Evolutionary conservation across 1,140 invertebrate species (phyloP).

Genomic region (Atta texana): DNA sequence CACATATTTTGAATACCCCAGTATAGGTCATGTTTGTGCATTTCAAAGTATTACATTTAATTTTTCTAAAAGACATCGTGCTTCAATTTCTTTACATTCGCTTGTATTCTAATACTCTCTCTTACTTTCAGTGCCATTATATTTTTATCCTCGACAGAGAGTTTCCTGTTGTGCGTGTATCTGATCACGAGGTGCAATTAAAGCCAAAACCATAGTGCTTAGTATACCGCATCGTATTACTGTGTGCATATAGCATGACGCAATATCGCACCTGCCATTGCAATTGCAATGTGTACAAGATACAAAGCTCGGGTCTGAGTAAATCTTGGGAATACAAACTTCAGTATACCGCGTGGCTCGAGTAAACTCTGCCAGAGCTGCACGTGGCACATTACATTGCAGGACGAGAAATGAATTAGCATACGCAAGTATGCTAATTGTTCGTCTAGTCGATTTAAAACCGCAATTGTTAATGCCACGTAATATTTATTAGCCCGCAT

Average conservation of each 20-base stretch:
- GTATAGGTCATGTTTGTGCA: not conserved
- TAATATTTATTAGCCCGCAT: constrained; percentile 38
- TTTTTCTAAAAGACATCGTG: not conserved
- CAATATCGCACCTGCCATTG: constrained; percentile 72
- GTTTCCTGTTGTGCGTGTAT: not conserved
- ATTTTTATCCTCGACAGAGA: constrained; percentile 11
- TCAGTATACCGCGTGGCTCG: constrained; percentile 45
- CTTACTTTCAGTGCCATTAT: not conserved
- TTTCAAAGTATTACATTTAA: not conserved
- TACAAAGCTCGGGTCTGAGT: constrained; percentile 65
- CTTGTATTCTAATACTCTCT: not conserved
- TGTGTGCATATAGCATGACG: constrained; percentile 46
- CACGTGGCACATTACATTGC: not conserved
- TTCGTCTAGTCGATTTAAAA: constrained; percentile 42
- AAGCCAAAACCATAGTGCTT: constrained; percentile 64
- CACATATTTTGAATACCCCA: too few species aligned
- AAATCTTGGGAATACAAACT: constrained; percentile 70
- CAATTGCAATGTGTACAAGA: constrained; percentile 62
- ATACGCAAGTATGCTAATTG: not conserved
- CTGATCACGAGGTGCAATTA: constrained; percentile 65
- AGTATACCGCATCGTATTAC: constrained; percentile 49
- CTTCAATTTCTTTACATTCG: not conserved
- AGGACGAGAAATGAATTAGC: constrained; percentile 51
- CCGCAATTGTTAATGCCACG: not conserved
- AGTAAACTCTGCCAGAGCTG: constrained; percentile 59